Conservation (phyloP, 35 echinoderm and acorn worm genomes). For the Heliocidaris tuberculata region DNA sequence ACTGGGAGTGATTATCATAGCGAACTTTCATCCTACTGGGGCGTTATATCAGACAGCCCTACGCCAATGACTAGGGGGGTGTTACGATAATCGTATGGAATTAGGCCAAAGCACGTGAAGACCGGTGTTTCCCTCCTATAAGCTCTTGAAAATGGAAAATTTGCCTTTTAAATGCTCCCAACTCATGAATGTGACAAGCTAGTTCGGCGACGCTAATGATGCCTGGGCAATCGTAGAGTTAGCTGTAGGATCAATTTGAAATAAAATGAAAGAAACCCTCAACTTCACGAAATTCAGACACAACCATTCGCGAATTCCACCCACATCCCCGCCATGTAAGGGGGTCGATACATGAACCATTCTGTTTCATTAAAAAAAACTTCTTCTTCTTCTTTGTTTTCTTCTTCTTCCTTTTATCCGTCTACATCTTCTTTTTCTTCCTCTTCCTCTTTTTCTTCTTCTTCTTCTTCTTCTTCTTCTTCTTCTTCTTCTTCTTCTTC, state of each 20-base stretch:
- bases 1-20: no score
- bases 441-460: no score
- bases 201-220: not conserved
- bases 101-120: not conserved
- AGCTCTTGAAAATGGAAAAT: not conserved
- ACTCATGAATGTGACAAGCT: not conserved
- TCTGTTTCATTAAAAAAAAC: no score
- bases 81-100: not conserved
- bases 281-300: not conserved
- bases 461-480: no score
- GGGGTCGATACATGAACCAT: no score
- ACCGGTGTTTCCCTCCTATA: not conserved
- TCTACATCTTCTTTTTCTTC: no score
- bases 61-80: not conserved
- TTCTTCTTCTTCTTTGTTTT: no score
- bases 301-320: not conserved
- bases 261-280: not conserved
- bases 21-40: not conserved
- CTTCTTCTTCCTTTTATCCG: no score
- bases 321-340: no score
- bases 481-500: no score
- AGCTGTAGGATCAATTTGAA: not conserved
- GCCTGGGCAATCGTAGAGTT: not conserved
- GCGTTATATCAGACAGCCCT: not conserved
- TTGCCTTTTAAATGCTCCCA: slow-evolving; percentile 2